A percentile compares a stretch with the other conserved stretches of the same genome.
phyloP scores from a whole-genome alignment of 2,888 invertebrate genomes.

The Agrochola macilenta region DNA sequence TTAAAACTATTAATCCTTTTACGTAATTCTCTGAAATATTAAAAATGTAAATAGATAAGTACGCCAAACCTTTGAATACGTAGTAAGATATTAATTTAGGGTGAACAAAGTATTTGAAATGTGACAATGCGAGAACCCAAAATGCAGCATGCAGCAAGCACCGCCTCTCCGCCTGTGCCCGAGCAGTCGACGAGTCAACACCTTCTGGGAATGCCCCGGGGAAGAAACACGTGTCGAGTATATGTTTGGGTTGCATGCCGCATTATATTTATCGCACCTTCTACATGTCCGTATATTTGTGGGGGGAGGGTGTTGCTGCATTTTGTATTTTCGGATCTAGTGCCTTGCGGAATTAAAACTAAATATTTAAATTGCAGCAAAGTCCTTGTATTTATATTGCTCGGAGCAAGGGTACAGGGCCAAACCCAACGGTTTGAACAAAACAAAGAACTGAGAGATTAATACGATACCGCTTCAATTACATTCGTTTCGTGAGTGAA shows the following conservation, averaged over 20 bases:
- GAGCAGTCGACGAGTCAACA: not conserved
- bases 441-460: not conserved
- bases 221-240: not conserved
- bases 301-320: no score
- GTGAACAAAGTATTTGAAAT: not conserved
- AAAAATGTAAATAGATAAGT: not conserved
- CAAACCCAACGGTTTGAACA: not conserved
- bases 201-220: not conserved
- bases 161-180: not conserved
- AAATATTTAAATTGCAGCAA: not conserved
- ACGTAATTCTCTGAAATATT: slow-evolving; percentile 49
- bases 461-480: not conserved
- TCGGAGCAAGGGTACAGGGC: not conserved
- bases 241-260: not conserved
- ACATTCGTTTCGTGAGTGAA: not conserved
- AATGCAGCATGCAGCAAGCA: not conserved
- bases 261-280: not conserved
- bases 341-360: not conserved
- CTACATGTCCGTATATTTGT: not conserved
- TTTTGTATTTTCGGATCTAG: not conserved
- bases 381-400: not conserved
- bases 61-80: not conserved
- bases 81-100: not conserved
- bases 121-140: not conserved
- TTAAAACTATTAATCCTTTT: slow-evolving; percentile 29